Evolutionary conservation across 1,140 invertebrate species (phyloP).

Genomic region (Aricia agestis): DNA sequence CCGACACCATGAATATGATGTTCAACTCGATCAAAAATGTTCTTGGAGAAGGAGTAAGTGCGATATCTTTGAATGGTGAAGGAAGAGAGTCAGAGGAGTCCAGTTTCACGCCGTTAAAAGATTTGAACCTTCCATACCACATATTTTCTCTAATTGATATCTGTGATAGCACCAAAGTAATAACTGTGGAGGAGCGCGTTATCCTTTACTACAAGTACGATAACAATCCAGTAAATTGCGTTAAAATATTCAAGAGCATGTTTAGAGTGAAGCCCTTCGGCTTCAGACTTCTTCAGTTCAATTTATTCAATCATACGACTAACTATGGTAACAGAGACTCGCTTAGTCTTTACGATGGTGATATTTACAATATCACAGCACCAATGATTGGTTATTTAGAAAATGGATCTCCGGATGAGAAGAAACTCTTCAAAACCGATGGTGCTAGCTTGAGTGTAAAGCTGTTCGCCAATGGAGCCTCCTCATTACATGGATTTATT

Average conservation of each 20-base stretch:
- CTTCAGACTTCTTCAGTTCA: conserved; percentile 93
- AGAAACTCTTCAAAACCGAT: conserved; percentile 84
- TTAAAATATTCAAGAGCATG: conserved; percentile 95
- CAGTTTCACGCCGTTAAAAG: conserved; percentile 89
- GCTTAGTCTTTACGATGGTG: conserved; percentile 93
- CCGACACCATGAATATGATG: conserved; percentile 83
- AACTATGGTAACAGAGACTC: conserved; percentile 89
- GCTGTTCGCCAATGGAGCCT: conserved; percentile 95
- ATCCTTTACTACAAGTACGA: conserved; percentile 98
- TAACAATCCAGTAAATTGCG: conserved; percentile 96
- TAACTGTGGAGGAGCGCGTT: conserved; percentile 92
- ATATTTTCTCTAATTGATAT: conserved; percentile 97
- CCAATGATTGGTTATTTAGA: conserved; percentile 83
- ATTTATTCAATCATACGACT: conserved; percentile 93
- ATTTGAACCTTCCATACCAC: conserved; percentile 93
- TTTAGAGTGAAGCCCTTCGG: conserved; percentile 91
- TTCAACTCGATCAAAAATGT: conserved; percentile 87
- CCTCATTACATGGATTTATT: conserved; percentile 95
- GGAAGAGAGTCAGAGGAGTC: conserved; percentile 91
- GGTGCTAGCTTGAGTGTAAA: conserved; percentile 92
- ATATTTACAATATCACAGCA: conserved; percentile 91
- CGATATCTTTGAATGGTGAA: conserved; percentile 94
- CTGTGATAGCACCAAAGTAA: conserved; percentile 95
- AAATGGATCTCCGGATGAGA: conserved; percentile 82
- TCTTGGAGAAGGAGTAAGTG: conserved; percentile 92